phyloP scores from a whole-genome alignment of 2,888 invertebrate genomes.

The Hypolimnas misippus region DNA sequence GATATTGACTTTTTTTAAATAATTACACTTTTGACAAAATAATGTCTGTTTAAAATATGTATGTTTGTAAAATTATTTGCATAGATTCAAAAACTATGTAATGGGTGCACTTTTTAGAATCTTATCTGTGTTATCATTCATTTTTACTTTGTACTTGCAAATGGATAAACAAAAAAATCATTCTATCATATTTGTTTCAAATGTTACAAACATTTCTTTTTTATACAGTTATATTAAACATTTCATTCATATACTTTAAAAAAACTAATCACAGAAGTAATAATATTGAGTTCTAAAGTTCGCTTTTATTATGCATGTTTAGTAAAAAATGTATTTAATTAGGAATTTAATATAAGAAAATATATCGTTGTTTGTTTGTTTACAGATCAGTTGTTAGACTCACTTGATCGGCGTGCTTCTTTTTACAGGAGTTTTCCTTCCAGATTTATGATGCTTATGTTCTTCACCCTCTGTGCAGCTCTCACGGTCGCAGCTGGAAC shows the following conservation, averaged over 20 bases:
- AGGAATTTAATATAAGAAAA: background rate
- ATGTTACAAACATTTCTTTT: too few species aligned
- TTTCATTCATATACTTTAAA: too few species aligned
- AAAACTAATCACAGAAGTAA: too few species aligned
- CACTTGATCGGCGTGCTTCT: constrained; percentile 81
- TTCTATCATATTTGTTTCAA: too few species aligned
- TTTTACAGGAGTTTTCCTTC: constrained; percentile 76
- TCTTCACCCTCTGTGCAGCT: constrained; percentile 80
- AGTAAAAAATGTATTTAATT: background rate
- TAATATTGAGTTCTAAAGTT: too few species aligned
- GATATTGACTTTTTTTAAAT: too few species aligned
- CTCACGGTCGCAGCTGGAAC: constrained; percentile 84
- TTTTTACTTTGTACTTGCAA: background rate
- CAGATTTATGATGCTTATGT: constrained; percentile 77
- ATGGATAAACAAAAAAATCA: too few species aligned
- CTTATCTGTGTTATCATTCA: background rate
- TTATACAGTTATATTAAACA: too few species aligned
- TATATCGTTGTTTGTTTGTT: constrained; percentile 13
- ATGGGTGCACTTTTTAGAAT: background rate
- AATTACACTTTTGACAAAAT: too few species aligned
- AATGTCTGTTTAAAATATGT: too few species aligned
- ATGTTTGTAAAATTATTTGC: too few species aligned
- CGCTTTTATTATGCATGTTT: background rate
- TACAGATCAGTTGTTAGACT: constrained; percentile 48
- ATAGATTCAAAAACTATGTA: too few species aligned